phyloP scores from a whole-genome alignment of 2,797 vertebrate species.

The Epinephelus coioides region DNA sequence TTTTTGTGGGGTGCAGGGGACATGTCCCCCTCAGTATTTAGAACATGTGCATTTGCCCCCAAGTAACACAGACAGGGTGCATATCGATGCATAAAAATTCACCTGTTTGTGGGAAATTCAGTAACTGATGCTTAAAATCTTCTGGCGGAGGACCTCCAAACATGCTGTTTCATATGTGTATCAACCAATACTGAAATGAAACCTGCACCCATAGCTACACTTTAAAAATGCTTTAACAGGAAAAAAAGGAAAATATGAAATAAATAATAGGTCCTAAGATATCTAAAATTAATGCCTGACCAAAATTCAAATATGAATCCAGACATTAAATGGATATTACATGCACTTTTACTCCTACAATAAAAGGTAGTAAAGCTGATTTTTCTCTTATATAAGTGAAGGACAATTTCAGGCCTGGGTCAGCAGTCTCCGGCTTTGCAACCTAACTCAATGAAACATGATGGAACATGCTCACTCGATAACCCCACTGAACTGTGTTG shows the following conservation, averaged over 20 bases:
- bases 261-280: not conserved
- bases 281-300: not conserved
- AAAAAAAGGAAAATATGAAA: not conserved
- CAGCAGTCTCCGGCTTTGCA: not conserved
- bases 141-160: too few relatives aligned
- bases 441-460: not conserved
- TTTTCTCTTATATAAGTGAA: not conserved
- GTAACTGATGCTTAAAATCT: too few relatives aligned
- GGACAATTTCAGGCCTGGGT: not conserved
- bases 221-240: not conserved
- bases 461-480: not conserved
- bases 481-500: not conserved
- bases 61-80: too few relatives aligned
- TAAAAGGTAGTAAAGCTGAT: not conserved
- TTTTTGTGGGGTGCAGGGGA: too few relatives aligned
- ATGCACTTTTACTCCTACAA: not conserved
- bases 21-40: too few relatives aligned
- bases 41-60: too few relatives aligned
- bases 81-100: too few relatives aligned
- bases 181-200: too few relatives aligned
- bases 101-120: too few relatives aligned
- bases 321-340: not conserved
- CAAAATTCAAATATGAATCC: not conserved
- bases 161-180: too few relatives aligned
- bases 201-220: not conserved